Conservation (phyloP, 1,140 invertebrate species). For the Dysdera silvatica region DNA sequence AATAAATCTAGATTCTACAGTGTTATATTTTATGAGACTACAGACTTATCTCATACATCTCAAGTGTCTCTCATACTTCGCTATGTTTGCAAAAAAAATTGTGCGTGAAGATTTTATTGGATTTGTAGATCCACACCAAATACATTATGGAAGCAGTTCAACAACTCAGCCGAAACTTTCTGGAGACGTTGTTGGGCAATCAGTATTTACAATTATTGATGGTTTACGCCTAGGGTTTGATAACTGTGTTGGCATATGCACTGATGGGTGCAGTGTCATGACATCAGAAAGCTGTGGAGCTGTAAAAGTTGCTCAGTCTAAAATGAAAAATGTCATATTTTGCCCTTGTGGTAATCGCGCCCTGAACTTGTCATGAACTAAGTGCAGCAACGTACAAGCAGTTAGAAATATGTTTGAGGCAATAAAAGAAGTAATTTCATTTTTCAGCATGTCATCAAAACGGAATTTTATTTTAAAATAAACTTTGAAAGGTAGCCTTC, state of each 20-base stretch:
- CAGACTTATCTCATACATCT: background rate
- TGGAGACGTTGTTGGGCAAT: background rate
- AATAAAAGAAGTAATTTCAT: no score
- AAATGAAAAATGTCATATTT: background rate
- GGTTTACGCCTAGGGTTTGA: background rate
- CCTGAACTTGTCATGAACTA: background rate
- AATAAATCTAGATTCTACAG: background rate
- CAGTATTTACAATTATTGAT: background rate
- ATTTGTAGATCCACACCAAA: background rate
- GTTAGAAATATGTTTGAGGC: no score
- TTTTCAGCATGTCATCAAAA: no score
- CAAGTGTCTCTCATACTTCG: background rate
- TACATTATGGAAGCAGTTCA: background rate
- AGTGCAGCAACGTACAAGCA: no score
- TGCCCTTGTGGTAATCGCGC: background rate
- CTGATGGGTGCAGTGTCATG: background rate
- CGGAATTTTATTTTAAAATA: no score
- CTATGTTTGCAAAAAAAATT: background rate
- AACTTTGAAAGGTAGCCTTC: background rate
- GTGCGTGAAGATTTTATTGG: background rate
- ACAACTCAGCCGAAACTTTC: background rate
- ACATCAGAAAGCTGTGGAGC: background rate
- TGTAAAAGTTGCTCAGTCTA: background rate
- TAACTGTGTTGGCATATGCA: background rate
- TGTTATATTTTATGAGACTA: background rate